Conservation (phyloP, 2,888 invertebrate species). For the Pomacea canaliculata region DNA sequence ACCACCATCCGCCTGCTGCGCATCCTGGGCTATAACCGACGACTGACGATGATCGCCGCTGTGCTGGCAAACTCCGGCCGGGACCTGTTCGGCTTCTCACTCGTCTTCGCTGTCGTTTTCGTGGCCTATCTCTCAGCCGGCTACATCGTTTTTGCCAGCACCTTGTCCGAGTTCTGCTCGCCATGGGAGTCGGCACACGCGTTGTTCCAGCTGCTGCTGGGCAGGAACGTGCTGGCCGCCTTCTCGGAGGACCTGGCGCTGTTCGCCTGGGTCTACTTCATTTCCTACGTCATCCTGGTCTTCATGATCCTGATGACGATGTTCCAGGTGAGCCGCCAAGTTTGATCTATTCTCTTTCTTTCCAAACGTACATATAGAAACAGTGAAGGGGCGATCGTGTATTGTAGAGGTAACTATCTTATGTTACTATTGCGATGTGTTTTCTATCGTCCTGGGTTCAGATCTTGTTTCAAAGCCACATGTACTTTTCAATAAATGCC, state of each 20-base stretch:
- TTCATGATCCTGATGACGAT: slow-evolving; percentile 50
- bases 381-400: too few species aligned
- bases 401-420: too few species aligned
- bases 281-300: slow-evolving; percentile 48
- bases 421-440: too few species aligned
- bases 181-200: slow-evolving; percentile 66
- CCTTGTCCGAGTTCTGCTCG: slow-evolving; percentile 56
- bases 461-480: too few species aligned
- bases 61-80: slow-evolving; percentile 66
- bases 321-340: slow-evolving; percentile 27
- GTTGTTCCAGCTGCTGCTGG: slow-evolving; percentile 62
- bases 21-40: slow-evolving; percentile 71
- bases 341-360: too few species aligned
- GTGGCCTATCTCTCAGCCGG: slow-evolving; percentile 62
- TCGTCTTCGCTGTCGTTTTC: slow-evolving; percentile 69
- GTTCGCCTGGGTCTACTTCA: slow-evolving; percentile 49
- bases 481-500: too few species aligned
- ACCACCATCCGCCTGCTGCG: slow-evolving; percentile 47
- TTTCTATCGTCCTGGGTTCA: too few species aligned
- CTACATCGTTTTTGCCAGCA: slow-evolving; percentile 61
- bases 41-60: slow-evolving; percentile 69
- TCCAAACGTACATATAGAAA: too few species aligned
- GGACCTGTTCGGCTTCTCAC: slow-evolving; percentile 68
- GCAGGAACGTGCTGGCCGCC: slow-evolving; percentile 45
- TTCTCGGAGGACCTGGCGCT: slow-evolving; percentile 41